Evolutionary conservation across 2,888 invertebrate genomes (phyloP).

Genomic region (Patella ulyssiponensis): DNA sequence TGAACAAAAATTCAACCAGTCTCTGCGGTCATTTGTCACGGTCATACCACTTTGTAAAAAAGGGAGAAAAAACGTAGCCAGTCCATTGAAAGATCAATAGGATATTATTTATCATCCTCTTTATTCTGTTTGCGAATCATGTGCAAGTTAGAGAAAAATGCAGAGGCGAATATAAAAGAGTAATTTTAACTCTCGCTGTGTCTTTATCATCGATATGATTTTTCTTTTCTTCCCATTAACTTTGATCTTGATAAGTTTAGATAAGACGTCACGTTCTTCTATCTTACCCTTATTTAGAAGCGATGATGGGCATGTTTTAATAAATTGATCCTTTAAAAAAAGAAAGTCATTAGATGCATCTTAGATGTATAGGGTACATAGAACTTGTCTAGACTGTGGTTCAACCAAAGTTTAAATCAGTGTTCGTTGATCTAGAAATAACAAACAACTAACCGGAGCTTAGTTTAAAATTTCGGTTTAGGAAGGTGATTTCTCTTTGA

Average conservation of each 20-base stretch:
- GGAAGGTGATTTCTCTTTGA: too few relatives aligned
- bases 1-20: too few relatives aligned
- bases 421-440: conserved; percentile 5
- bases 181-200: conserved; percentile 1
- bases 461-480: neutral
- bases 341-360: conserved; percentile 3
- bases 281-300: neutral
- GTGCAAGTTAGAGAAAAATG: neutral
- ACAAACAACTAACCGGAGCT: neutral
- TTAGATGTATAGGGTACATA: neutral
- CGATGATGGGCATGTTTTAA: neutral
- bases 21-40: too few relatives aligned
- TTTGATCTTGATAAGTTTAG: conserved; percentile 12
- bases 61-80: too few relatives aligned
- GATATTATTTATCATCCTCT: too few relatives aligned
- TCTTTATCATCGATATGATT: neutral
- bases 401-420: conserved; percentile 9
- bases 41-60: too few relatives aligned
- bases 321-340: conserved; percentile 8
- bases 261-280: conserved; percentile 3
- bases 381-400: conserved; percentile 3
- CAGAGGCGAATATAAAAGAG: neutral
- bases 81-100: too few relatives aligned
- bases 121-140: conserved; percentile 1
- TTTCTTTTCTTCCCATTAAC: conserved; percentile 4